phyloP scores from a whole-genome alignment of 2,888 invertebrate species.

The Campopleginae sp. region DNA sequence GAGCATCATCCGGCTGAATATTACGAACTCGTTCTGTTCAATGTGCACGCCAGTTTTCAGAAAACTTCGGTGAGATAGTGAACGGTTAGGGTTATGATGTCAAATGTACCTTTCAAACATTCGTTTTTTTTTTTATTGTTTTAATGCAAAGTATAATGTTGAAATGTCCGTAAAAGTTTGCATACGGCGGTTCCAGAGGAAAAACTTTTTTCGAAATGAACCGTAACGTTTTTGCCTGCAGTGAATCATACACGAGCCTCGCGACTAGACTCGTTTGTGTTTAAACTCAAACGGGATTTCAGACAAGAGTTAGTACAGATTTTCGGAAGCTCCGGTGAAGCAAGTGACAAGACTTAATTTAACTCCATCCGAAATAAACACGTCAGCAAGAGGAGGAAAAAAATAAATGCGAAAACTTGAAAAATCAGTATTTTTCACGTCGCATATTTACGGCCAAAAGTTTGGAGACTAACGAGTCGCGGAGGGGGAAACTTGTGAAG shows the following conservation, averaged over 20 bases:
- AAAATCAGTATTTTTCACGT: conserved; percentile 43
- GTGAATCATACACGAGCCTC: neutral
- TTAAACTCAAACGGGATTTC: neutral
- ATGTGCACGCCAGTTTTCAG: conserved; percentile 31
- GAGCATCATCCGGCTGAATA: conserved; percentile 21
- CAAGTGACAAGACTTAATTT: conserved; percentile 16
- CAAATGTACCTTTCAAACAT: conserved; percentile 6
- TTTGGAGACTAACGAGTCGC: conserved; percentile 37
- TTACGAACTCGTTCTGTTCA: conserved; percentile 35
- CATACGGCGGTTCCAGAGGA: neutral
- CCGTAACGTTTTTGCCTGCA: neutral
- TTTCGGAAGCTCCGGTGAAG: neutral
- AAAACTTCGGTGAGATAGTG: conserved; percentile 38
- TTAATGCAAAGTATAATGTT: neutral
- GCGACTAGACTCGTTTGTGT: neutral
- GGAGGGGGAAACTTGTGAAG: conserved; percentile 30
- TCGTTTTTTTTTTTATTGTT: neutral
- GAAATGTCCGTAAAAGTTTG: neutral
- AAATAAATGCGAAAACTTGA: neutral
- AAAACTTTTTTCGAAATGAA: neutral
- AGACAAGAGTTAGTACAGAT: neutral
- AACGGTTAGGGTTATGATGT: conserved; percentile 55
- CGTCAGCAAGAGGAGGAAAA: conserved; percentile 7
- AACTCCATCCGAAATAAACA: neutral
- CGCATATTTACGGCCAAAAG: conserved; percentile 34